Base-by-base conservation (phyloP, 2,888 invertebrate genomes). In the Caenorhabditis parvicauda region DNA sequence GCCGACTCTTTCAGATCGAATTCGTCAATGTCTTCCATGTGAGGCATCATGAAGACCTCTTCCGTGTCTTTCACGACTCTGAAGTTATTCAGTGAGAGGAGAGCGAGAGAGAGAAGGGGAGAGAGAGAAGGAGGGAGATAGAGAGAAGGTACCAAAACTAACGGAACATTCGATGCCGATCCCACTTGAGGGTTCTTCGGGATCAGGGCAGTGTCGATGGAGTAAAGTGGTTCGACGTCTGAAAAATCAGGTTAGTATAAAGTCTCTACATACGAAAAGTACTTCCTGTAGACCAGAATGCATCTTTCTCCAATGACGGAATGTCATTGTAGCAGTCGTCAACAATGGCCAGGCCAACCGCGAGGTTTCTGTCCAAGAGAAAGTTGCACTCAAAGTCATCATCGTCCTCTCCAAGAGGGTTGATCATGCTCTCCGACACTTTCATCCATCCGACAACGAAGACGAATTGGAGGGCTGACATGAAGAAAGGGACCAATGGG, bases 381-480 rank as follows among this genome's bases (percentile, higher is more conserved):
- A 67, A 72, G 37, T 72, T 72, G 39, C 65, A 70, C 56, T 76
- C 76, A 38, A 74, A 76, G 35, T 75, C 76, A 43, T 76, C 74
- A 43, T 76, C 75, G 48, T 76, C 75, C 48, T 76, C 73, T 47
- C 76, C 77, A 22, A 76, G 47, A 7, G 77, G 77, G 55, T 77
- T 76, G 56, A 77, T 70, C 64, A 77, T 58, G 28, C 68, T 67
- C 47, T 77, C 76, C 24, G 77, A 4, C 54, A 72, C 72, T 55
- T 77, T 77, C 69, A 77, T 72, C 77, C 77, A 77, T 19, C 77
- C 77, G 41, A 76, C 72, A 38, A 70, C 75, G 55, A 75, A 75
- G 25, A 76, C 69, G 45, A 74, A 66, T 59, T 75, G 75, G 3
- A 77, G 61, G 25, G 67, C 59, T n/a, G 77, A 75, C 76, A 77